phyloP scores from a whole-genome alignment of 1,140 invertebrate species.

The Drosophila littoralis region DNA sequence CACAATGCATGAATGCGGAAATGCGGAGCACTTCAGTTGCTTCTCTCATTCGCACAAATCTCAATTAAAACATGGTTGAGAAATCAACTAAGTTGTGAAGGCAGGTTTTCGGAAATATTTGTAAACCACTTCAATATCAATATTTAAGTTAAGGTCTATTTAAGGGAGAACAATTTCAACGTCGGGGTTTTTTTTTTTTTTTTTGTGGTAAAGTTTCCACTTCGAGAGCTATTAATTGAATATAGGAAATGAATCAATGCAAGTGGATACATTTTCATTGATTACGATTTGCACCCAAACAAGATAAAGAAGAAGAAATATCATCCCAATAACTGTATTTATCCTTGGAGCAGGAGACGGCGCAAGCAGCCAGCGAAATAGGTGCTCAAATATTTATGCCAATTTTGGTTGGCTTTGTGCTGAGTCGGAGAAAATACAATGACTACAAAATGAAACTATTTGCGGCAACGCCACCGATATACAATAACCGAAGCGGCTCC shows the following conservation, averaged over 20 bases:
- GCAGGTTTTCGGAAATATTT: too few relatives aligned
- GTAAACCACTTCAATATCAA: too few relatives aligned
- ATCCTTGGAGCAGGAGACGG: not conserved
- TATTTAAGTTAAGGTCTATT: too few relatives aligned
- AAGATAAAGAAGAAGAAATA: slow-evolving; percentile 21
- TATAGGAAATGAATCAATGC: slow-evolving; percentile 41
- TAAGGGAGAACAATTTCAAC: too few relatives aligned
- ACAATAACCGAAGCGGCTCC: slow-evolving; percentile 50
- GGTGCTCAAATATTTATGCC: slow-evolving; percentile 57
- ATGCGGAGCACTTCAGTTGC: too few relatives aligned
- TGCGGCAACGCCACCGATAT: slow-evolving; percentile 47
- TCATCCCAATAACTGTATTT: slow-evolving; percentile 16
- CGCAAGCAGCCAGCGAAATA: slow-evolving; percentile 21
- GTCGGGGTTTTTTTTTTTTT: too few relatives aligned
- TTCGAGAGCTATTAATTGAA: slow-evolving; percentile 27
- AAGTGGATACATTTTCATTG: slow-evolving; percentile 31
- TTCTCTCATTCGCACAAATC: too few relatives aligned
- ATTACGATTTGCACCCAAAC: slow-evolving; percentile 18
- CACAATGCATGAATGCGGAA: too few relatives aligned
- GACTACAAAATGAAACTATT: slow-evolving; percentile 61
- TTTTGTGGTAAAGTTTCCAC: not conserved
- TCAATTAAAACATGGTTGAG: too few relatives aligned
- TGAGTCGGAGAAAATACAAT: slow-evolving; percentile 53
- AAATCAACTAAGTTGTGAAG: too few relatives aligned
- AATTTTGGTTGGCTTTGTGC: slow-evolving; percentile 45